Evolutionary conservation across 2,113 vertebrate species (phyloP), one percentile per base, ranked within the genome.

Genomic region (Agapornis roseicollis): DNA sequence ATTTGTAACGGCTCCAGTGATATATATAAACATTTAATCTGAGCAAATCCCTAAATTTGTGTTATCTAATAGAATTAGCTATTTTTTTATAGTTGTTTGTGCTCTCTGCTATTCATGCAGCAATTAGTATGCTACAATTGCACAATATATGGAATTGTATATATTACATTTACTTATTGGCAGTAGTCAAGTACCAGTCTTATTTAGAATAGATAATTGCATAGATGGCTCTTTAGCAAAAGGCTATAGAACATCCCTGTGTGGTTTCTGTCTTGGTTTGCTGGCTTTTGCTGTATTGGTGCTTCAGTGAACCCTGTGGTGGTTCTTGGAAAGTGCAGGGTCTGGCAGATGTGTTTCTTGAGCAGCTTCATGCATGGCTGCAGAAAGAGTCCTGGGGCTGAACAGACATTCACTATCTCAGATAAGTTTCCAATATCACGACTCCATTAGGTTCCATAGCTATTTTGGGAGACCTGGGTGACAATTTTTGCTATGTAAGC

Each of bases 1-100:
- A 0, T 68, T 39, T 0, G 0, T 76, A 47, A 93, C 39, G 2
- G 3, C 18, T 47, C 0, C 22, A 17, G 23, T 53, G 20, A 53
- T 73, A 58, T n/a, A 73, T 33, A 17, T 35, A 61, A 64, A 47
- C 4, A 35, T 65, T 66, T 74, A 52, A 74, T 80, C 60, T 68
- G 16, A 81, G 52, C 3, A 84, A 90, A 86, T 92, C 16, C 28
- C 72, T 71, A 35, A 78, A 37, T 78, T 86, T 60, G 0, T 47
- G n/a, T 86, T 90, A 71, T 13, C 63, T 89, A 60, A 78, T 74
- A 41, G 31, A 73, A 80, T 90, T 90, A 82, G 6, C 35, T 78
- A n/a, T 25, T 10, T 29, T 52, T 37, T 46, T 2, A 7, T 16
- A 27, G 11, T 37, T 79, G 35, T 23, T 68, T 42, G 5, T 37